Evolutionary conservation across 2,888 invertebrate species (phyloP), one percentile per base, ranked within the genome.

Genomic region (Metacarcinus magister): DNA sequence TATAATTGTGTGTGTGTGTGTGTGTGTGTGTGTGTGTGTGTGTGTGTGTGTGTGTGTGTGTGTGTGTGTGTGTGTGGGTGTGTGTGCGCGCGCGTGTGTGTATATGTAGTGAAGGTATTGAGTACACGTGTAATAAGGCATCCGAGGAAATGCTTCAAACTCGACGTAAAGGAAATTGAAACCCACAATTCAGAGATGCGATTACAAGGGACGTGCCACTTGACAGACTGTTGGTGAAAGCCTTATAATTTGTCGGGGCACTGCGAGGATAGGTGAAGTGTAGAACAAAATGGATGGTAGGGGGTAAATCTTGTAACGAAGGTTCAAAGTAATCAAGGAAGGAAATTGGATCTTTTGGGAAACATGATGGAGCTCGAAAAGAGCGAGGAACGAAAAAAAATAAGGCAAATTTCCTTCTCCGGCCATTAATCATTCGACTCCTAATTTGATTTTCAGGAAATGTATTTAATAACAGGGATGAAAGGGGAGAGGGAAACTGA

Each of bases 11-110:
- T 28, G 28, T 5, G 82, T 82, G 82, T 82, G 82, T 82, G 28
- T 28, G 82, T 82, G 82, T 82, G 82, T 28, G 82, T n/a, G 75
- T n/a, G 28, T n/a, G 75, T 28, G 75, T 75, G 28, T 28, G 75
- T 28, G 75, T 75, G 28, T 75, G n/a, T 75, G 28, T 75, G 75
- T 75, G 75, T 75, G 75, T 75, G 28, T 75, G 75, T 75, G 75
- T 75, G 75, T 75, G 75, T 75, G 75, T 75, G 75, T 75, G 82
- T 82, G 82, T 82, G 82, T 82, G 82, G 28, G 82, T 82, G 82
- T 82, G 82, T 82, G 82, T 82, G 82, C 32, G 82, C 32, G 82
- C 32, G 82, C 32, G 82, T 82, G 82, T 82, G 82, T 82, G 82
- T 82, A 8, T n/a, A 32, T 67, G 82, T 82, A 32, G 32, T 28